Evolutionary conservation across 2,888 invertebrate genomes (phyloP).

Genomic region (Sinotaia quadrata): DNA sequence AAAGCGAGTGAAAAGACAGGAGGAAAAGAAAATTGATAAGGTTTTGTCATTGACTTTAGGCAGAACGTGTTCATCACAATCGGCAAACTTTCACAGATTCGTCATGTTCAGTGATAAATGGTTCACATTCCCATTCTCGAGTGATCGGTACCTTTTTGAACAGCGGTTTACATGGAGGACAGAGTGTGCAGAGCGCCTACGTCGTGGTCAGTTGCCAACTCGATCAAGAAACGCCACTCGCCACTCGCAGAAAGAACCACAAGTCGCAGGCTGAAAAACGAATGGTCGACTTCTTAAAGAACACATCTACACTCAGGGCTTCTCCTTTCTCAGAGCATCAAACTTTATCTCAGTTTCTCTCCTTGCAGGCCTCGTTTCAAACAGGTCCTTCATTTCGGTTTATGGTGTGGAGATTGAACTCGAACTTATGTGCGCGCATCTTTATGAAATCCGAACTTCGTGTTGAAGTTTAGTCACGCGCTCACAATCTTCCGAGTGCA

Average conservation of each 20-base stretch:
- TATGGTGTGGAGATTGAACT: neutral
- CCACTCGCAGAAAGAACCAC: neutral
- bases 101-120: too few species aligned
- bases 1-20: too few species aligned
- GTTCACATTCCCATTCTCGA: too few species aligned
- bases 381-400: neutral
- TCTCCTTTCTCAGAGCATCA: neutral
- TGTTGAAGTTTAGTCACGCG: neutral
- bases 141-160: too few species aligned
- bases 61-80: too few species aligned
- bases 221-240: too few species aligned
- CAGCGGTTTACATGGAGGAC: slow-evolving; percentile 5
- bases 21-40: too few species aligned
- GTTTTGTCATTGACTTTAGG: too few species aligned
- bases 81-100: too few species aligned
- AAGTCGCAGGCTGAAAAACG: neutral
- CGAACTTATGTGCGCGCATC: slow-evolving; percentile 6
- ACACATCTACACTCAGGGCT: neutral
- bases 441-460: slow-evolving; percentile 13
- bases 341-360: slow-evolving; percentile 12
- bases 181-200: too few species aligned
- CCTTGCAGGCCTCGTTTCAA: slow-evolving; percentile 5
- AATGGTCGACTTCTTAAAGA: slow-evolving; percentile 3
- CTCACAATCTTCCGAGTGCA: neutral
- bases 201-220: too few species aligned